Percentiles rank a stretch among this genome's conserved stretches.
phyloP scores from a whole-genome alignment of 2,888 invertebrate genomes.

The Sussaba pulchella region DNA sequence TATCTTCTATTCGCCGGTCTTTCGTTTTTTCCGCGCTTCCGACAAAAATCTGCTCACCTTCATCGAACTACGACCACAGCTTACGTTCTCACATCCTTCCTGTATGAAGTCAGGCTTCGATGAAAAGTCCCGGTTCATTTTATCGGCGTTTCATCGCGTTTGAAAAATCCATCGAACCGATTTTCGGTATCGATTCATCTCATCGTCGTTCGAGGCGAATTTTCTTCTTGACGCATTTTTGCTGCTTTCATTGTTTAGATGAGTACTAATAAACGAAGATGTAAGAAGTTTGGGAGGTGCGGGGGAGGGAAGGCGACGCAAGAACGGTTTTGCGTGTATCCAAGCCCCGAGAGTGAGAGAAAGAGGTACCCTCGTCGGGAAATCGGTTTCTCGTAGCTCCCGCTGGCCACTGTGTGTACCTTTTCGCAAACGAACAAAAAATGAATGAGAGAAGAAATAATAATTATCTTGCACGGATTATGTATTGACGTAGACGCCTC shows the following conservation, averaged over 20 bases:
- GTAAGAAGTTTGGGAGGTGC: conserved; percentile 46
- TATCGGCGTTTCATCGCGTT: conserved; percentile 47
- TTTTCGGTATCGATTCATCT: conserved; percentile 58
- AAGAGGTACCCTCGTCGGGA: conserved; percentile 30
- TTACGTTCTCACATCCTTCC: too few species aligned
- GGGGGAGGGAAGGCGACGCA: conserved; percentile 25
- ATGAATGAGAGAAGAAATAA: too few species aligned
- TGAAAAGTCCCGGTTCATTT: too few species aligned
- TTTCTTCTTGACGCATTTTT: conserved; percentile 78
- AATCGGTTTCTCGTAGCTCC: conserved; percentile 63
- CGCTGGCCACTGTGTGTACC: conserved; percentile 56
- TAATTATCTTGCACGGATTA: conserved; percentile 8
- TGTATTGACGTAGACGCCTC: conserved; percentile 14
- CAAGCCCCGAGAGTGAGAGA: conserved; percentile 48
- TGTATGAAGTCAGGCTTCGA: too few species aligned
- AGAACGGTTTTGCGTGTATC: conserved; percentile 37
- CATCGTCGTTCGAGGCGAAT: conserved; percentile 70
- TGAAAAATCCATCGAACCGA: conserved; percentile 33
- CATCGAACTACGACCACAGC: too few species aligned
- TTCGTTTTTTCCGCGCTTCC: too few species aligned
- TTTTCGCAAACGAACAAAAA: conserved; percentile 59
- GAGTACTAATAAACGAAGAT: conserved; percentile 77
- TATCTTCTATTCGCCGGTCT: too few species aligned
- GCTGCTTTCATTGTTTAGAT: conserved; percentile 83
- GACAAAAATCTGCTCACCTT: too few species aligned